These are phyloP conservation scores for Pseudomyrmex sp. DNA, from an alignment of 1,140 invertebrate genomes.

Conservation along the genomic window DNA sequence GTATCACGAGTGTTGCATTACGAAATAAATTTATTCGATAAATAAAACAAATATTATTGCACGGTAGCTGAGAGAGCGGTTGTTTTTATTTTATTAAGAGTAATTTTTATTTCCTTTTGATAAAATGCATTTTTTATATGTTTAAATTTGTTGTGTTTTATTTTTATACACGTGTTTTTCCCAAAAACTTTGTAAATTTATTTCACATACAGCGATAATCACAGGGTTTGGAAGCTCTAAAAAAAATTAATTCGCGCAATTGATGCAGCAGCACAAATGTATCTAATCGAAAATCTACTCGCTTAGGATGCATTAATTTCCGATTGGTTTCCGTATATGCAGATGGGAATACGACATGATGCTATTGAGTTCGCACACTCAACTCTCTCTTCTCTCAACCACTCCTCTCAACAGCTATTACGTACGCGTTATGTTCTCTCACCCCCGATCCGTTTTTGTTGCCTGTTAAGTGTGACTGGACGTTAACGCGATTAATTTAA, in stretches of 20 bases:
- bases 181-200: no score
- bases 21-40: background rate
- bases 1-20: slow-evolving; percentile 2
- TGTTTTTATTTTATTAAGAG: background rate
- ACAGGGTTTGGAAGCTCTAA: no score
- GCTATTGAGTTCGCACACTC: slow-evolving; percentile 8
- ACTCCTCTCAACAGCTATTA: slow-evolving; percentile 26
- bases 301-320: slow-evolving; percentile 19
- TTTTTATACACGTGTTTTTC: no score
- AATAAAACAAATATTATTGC: slow-evolving; percentile 18
- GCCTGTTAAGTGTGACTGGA: background rate
- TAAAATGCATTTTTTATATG: no score
- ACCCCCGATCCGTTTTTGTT: background rate
- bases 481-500: no score
- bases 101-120: no score
- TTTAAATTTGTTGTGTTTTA: no score
- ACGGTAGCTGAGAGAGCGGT: background rate
- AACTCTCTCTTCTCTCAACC: slow-evolving; percentile 18
- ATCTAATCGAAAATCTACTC: slow-evolving; percentile 5
- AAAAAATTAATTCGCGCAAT: background rate
- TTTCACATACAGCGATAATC: no score
- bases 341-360: slow-evolving; percentile 2
- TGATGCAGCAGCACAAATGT: background rate
- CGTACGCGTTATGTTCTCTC: background rate
- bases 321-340: background rate